phyloP scores from a whole-genome alignment of 2,113 vertebrate species.

The Neotoma lepida region DNA sequence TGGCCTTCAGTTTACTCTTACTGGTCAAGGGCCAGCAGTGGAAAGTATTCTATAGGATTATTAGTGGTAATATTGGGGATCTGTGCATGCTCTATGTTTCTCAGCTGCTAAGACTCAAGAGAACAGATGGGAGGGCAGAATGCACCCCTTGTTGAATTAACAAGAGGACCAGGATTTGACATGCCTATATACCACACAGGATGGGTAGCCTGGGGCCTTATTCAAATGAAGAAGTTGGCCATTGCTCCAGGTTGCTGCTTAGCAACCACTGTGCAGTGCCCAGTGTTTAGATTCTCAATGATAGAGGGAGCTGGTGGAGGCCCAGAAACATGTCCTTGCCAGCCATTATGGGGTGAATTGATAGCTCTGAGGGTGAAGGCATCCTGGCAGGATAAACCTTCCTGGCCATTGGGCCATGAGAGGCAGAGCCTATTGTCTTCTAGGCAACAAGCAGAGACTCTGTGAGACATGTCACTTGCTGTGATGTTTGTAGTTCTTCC shows the following conservation, averaged over 20 bases:
- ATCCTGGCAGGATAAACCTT: too few relatives aligned
- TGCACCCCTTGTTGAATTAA: neutral
- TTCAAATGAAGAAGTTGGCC: neutral
- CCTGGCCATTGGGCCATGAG: too few relatives aligned
- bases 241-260: neutral
- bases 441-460: too few relatives aligned
- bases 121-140: neutral
- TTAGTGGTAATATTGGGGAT: neutral
- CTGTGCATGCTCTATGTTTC: neutral
- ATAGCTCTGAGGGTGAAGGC: too few relatives aligned
- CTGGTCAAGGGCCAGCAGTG: too few relatives aligned
- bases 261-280: neutral
- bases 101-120: neutral
- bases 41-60: neutral
- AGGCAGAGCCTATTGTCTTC: too few relatives aligned
- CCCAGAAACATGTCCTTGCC: neutral
- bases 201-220: fast-evolving
- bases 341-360: too few relatives aligned
- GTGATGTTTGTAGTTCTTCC: neutral
- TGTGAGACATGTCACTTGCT: neutral
- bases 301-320: neutral
- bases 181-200: neutral
- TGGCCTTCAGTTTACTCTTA: neutral
- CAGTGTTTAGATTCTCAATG: too few relatives aligned
- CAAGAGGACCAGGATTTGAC: neutral